Conservation (phyloP, 2,797 vertebrate genomes). For the Yasuhikotakia modesta region DNA sequence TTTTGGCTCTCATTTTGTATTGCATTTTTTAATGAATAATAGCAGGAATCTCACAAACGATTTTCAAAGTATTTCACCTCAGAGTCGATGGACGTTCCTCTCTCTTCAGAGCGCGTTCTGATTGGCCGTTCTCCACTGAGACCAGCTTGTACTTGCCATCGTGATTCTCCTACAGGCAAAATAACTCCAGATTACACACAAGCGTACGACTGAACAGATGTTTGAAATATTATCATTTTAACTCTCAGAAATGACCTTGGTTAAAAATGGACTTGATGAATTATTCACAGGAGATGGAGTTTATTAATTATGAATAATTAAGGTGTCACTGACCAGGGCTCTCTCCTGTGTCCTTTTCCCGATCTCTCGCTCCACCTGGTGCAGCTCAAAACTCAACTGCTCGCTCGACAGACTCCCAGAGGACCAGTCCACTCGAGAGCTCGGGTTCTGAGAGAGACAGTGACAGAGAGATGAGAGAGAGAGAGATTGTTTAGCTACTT, state of each 20-base stretch:
- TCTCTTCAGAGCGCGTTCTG: constrained; percentile 74
- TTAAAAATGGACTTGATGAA: constrained; percentile 27
- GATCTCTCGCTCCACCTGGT: constrained; percentile 87
- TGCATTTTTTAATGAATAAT: too few relatives aligned
- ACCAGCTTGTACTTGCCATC: constrained; percentile 81
- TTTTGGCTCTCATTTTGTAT: too few relatives aligned
- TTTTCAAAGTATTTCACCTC: constrained; percentile 76
- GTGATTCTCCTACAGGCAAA: constrained; percentile 78
- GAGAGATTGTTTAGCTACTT: too few relatives aligned
- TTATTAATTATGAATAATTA: constrained; percentile 33
- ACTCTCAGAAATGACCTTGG: constrained; percentile 15
- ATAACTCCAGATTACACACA: neutral
- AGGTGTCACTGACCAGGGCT: constrained; percentile 77
- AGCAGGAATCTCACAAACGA: too few relatives aligned
- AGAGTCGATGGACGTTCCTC: constrained; percentile 81
- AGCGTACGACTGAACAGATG: neutral
- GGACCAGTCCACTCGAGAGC: constrained; percentile 77
- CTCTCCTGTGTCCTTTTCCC: constrained; percentile 85
- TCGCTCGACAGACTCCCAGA: constrained; percentile 83
- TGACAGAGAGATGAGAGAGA: too few relatives aligned
- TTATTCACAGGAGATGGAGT: constrained; percentile 20
- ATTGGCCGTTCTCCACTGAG: constrained; percentile 81
- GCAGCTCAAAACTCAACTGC: constrained; percentile 85
- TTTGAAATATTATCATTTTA: too few relatives aligned
- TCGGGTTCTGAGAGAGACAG: constrained; percentile 41